A percentile compares a stretch with the other conserved stretches of the same genome.
These are phyloP conservation scores for Acanthosoma haemorrhoidale DNA, from an alignment of 2,888 invertebrate species.

Conservation along the genomic window DNA sequence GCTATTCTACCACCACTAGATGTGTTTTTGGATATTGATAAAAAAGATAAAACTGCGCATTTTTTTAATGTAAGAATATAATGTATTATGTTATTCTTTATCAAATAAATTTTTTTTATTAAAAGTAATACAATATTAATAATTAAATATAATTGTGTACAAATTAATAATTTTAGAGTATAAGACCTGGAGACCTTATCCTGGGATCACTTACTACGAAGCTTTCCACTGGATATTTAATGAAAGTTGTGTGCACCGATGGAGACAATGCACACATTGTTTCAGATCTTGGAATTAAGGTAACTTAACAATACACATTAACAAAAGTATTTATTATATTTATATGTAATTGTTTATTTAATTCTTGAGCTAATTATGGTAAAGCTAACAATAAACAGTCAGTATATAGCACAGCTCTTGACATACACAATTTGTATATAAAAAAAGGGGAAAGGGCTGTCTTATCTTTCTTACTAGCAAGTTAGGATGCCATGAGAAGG, in stretches of 20 bases:
- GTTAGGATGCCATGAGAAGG: too few relatives aligned
- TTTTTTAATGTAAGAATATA: conserved; percentile 66
- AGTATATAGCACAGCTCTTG: background rate
- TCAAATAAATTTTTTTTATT: background rate
- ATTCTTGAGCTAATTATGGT: background rate
- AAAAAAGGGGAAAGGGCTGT: too few relatives aligned
- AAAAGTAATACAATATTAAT: background rate
- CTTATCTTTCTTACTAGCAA: too few relatives aligned
- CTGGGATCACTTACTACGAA: conserved; percentile 72
- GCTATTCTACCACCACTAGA: conserved; percentile 84
- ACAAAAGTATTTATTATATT: background rate
- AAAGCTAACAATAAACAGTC: background rate
- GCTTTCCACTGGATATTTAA: conserved; percentile 63
- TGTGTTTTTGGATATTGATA: conserved; percentile 74
- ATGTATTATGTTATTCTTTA: conserved; percentile 27
- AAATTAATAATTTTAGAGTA: conserved; percentile 41
- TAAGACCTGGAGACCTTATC: conserved; percentile 61
- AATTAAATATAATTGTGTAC: background rate
- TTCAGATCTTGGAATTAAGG: conserved; percentile 82
- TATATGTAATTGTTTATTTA: background rate
- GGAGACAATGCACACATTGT: conserved; percentile 73
- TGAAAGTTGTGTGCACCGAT: conserved; percentile 79
- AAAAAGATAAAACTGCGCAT: conserved; percentile 67
- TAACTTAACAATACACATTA: too few relatives aligned
- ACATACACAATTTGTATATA: too few relatives aligned